These are phyloP conservation scores for Bufo gargarizans DNA, from an alignment of 2,113 vertebrate species.

Conservation along the genomic window DNA sequence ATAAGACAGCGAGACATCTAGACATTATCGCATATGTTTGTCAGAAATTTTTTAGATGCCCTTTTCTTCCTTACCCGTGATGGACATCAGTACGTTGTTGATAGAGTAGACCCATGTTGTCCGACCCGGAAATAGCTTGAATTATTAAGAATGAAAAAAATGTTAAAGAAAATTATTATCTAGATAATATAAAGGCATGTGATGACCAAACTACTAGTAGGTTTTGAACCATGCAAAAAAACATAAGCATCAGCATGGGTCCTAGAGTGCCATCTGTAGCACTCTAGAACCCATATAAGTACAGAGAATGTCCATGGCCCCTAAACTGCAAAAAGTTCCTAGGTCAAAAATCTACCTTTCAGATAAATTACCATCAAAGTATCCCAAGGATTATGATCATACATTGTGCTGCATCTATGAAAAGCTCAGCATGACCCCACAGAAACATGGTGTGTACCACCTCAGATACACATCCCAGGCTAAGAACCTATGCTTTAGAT, in stretches of 20 bases:
- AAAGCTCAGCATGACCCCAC: too few relatives aligned
- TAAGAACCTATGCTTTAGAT: neutral
- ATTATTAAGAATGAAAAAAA: constrained; percentile 34
- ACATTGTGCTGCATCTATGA: too few relatives aligned
- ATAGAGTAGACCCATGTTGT: constrained; percentile 88
- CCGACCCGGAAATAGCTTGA: constrained; percentile 83
- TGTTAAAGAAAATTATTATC: neutral
- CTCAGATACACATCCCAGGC: too few relatives aligned
- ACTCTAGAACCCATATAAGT: too few relatives aligned
- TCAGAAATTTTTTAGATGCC: neutral
- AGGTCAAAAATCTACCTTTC: too few relatives aligned
- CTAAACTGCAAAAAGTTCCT: too few relatives aligned
- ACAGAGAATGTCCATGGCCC: too few relatives aligned
- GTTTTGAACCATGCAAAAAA: neutral
- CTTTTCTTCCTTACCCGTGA: constrained; percentile 77
- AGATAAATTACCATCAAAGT: too few relatives aligned
- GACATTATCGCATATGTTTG: neutral
- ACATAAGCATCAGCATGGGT: neutral
- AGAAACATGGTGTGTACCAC: too few relatives aligned
- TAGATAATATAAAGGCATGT: neutral
- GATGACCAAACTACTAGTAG: neutral
- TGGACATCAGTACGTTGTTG: constrained; percentile 85
- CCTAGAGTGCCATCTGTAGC: neutral
- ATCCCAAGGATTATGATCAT: too few relatives aligned
- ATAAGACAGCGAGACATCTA: constrained; percentile 4